Evolutionary conservation across 2,888 invertebrate species (phyloP), one percentile per base, ranked within the genome.

Genomic region (Bhutanitis thaidina): DNA sequence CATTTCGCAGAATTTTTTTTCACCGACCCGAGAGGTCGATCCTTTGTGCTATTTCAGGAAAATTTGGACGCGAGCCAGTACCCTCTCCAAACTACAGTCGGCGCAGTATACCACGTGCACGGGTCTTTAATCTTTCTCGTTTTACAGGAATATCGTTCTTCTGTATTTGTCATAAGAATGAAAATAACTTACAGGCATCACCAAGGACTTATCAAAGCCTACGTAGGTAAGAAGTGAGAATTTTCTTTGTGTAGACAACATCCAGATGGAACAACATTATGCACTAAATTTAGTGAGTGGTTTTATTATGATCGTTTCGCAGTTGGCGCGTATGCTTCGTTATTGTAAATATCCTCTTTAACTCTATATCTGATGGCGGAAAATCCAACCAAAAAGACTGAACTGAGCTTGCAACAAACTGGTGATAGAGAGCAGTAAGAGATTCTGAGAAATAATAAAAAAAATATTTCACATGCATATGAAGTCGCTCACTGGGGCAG

Each of bases 1-100:
- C 80, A 80, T 77, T 86, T 85, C 79, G 74, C 82, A 85, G 81
- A 84, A 85, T 72, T 77, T 80, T 84, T 76, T 78, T 80, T 74
- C 73, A 72, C 64, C 71, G 60, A 47, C 46, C 49, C 58, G 61
- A 70, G 73, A 74, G 83, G 82, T 81, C 80, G 75, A 81, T 88
- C 85, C 89, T 89, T 89, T 89, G 89, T 89, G 88, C 87, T 89
- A 89, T 88, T 89, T 88, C 78, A 81, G 87, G 86, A 80, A 74
- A 80, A 81, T 50, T 72, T 89, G 89, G 89, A 80, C 55, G 49
- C 56, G 57, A 62, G 84, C 88, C 89, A 89, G 78, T 60, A 69
- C 61, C 48, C 67, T 67, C 64, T 71, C 64, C 61, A 67, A 61
- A 58, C 65, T 62, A 65, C 62, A 61, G 75, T 73, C 75, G 79